Evolutionary conservation across 2,113 vertebrate genomes (phyloP).

Genomic region (Passer montanus): DNA sequence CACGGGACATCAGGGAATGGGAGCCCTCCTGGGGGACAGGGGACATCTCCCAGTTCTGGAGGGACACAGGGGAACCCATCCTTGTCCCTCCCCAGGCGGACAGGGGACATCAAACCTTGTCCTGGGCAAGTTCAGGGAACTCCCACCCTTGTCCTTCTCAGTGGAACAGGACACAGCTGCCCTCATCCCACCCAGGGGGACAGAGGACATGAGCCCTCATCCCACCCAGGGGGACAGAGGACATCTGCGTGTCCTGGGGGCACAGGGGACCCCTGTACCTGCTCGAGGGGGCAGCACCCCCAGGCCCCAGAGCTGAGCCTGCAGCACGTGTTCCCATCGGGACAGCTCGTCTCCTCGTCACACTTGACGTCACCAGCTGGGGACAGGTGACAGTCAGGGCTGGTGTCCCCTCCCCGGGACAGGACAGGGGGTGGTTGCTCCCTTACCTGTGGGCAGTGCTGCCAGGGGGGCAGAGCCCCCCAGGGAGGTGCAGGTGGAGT

Average conservation of each 20-base stretch:
- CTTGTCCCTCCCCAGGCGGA: neutral
- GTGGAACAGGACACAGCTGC: neutral
- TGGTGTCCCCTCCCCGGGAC: accelerated
- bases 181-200: neutral
- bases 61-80: neutral
- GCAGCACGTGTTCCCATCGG: neutral
- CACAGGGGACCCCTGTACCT: neutral
- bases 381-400: neutral
- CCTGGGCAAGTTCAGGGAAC: neutral
- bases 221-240: neutral
- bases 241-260: neutral
- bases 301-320: neutral
- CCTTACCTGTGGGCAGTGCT: neutral
- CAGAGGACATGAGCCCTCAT: neutral
- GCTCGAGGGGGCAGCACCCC: slow-evolving; percentile 13
- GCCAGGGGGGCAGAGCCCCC: neutral
- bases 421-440: neutral
- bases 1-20: neutral
- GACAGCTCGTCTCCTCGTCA: neutral
- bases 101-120: neutral
- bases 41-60: neutral
- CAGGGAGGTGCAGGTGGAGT: neutral
- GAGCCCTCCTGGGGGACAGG: neutral
- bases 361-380: neutral
- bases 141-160: neutral